phyloP scores from a whole-genome alignment of 2,797 vertebrate genomes.

The Nannoperca obscura region DNA sequence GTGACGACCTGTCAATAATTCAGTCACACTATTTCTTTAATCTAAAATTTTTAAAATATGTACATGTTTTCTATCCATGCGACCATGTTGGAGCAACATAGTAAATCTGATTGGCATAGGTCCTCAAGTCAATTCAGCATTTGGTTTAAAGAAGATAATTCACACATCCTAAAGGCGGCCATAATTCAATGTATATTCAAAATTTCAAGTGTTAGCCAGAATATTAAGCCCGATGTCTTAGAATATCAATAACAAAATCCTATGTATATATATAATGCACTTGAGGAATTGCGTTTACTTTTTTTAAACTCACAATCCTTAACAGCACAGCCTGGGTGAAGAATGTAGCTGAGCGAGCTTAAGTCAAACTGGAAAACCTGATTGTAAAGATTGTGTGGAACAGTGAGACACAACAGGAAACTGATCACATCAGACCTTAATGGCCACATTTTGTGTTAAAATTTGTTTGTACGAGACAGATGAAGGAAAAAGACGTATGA shows the following conservation, averaged over 20 bases:
- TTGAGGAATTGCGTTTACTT: conserved; percentile 77
- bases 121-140: conserved; percentile 79
- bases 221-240: conserved; percentile 75
- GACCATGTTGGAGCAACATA: conserved; percentile 71
- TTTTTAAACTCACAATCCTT: conserved; percentile 74
- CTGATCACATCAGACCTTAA: conserved; percentile 41
- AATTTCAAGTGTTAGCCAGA: conserved; percentile 82
- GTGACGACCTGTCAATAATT: conserved; percentile 66
- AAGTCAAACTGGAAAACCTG: conserved; percentile 74
- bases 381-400: conserved; percentile 63
- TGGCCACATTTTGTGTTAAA: conserved; percentile 45
- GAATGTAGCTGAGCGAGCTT: conserved; percentile 62
- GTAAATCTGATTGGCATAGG: conserved; percentile 79
- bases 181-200: conserved; percentile 71
- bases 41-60: conserved; percentile 63
- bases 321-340: conserved; percentile 73
- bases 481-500: conserved; percentile 43
- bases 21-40: conserved; percentile 57
- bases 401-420: conserved; percentile 54
- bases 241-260: conserved; percentile 75
- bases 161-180: conserved; percentile 69
- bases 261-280: conserved; percentile 82
- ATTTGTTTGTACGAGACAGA: conserved; percentile 43
- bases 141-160: conserved; percentile 77
- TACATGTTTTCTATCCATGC: conserved; percentile 65